phyloP scores from a whole-genome alignment of 2,113 vertebrate species.

The Anarhynchus alexandrinus region DNA sequence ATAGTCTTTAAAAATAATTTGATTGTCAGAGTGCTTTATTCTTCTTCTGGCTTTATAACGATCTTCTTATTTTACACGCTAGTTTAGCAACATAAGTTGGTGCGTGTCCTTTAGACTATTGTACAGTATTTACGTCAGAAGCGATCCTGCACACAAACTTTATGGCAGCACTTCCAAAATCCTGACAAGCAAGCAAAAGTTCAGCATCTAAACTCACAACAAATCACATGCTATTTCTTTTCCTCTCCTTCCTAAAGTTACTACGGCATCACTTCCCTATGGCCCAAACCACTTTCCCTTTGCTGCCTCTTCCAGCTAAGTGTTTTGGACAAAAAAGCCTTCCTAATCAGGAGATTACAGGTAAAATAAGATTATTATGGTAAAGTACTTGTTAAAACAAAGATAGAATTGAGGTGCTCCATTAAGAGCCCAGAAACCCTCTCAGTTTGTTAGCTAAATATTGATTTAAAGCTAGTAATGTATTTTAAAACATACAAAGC shows the following conservation, averaged over 20 bases:
- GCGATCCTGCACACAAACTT: neutral
- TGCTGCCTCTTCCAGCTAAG: neutral
- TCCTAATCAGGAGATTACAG: neutral
- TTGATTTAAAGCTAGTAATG: neutral
- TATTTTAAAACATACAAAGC: neutral
- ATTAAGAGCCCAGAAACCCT: neutral
- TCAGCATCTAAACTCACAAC: neutral
- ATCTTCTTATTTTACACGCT: neutral
- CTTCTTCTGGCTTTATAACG: neutral
- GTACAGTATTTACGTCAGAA: neutral
- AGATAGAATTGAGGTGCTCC: neutral
- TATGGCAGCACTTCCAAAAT: neutral
- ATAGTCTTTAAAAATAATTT: neutral
- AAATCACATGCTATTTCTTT: neutral
- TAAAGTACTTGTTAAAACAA: neutral
- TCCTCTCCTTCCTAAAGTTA: neutral
- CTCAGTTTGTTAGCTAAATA: neutral
- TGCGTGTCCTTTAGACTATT: neutral
- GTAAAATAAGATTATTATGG: neutral
- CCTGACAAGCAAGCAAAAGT: neutral
- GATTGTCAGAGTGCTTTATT: neutral
- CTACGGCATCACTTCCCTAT: neutral
- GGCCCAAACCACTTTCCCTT: neutral
- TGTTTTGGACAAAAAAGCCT: neutral
- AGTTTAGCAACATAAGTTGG: neutral